A percentile compares a stretch with the other conserved stretches of the same genome.
Conservation (phyloP, 2,797 vertebrate species). For the Oryzias dopingdopingensis region DNA sequence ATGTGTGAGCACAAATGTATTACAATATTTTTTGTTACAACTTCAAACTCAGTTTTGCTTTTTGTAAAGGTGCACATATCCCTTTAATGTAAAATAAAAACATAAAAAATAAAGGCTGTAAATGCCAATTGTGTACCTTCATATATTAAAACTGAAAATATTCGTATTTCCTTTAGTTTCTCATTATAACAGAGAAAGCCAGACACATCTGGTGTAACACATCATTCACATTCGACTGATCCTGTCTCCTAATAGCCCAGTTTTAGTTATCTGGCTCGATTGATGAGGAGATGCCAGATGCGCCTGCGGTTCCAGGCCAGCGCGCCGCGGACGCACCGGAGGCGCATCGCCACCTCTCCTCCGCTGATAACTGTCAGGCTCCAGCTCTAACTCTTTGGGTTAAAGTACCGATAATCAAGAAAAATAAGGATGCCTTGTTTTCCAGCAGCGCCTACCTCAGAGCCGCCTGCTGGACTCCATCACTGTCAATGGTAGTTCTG, state of each 20-base stretch:
- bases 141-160: no score
- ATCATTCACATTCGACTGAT: constrained; percentile 65
- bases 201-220: constrained; percentile 62
- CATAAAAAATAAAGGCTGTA: no score
- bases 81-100: no score
- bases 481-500: constrained; percentile 17
- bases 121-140: no score
- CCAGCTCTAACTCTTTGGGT: constrained; percentile 4
- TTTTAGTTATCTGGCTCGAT: constrained; percentile 28
- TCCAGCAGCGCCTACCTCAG: constrained; percentile 46
- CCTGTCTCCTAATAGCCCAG: constrained; percentile 40
- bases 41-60: background rate
- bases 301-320: constrained; percentile 57
- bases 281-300: constrained; percentile 63
- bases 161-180: constrained; percentile 27
- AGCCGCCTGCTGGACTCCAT: constrained; percentile 52
- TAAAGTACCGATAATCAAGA: background rate
- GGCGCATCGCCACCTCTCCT: constrained; percentile 35
- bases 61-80: no score
- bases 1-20: background rate
- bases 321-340: constrained; percentile 45
- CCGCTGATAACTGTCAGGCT: constrained; percentile 21
- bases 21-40: constrained; percentile 1
- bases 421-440: background rate
- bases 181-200: constrained; percentile 46